Base-by-base conservation (phyloP, 2,113 vertebrate species). In the Ginglymostoma cirratum region DNA sequence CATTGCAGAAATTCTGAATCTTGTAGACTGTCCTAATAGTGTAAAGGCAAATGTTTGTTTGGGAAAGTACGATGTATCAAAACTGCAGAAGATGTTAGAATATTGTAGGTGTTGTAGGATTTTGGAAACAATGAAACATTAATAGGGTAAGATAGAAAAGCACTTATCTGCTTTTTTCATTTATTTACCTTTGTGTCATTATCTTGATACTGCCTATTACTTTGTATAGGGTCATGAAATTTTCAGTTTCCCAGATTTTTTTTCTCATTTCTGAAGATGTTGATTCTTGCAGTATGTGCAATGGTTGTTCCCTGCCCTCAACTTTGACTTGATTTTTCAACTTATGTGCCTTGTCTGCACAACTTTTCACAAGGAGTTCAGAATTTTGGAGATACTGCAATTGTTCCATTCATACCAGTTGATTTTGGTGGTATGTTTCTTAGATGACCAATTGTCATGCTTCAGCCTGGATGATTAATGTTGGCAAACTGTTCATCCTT, bases 401-500 rank as follows among this genome's bases (percentile, higher is more conserved):
- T 19, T n/a, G 87, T 5, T 92, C 89, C 89, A 66, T 65, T 0
- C n/a, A 34, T 30, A 90, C 17, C 30, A 65, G 52, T 34, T 92
- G 89, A 17, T 61, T 55, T 69, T 70, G 55, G 15, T 4, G 6
- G 24, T 65, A 17, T 38, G 17, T 93, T 23, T 93, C 89, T n/a
- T 38, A n/a, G 66, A 15, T 67, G 52, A 19, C 19, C 3, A 66
- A 10, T 66, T 17, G 66, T 93, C 21, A 38, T 38, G n/a, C 34
- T 23, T 66, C n/a, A 93, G 34, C n/a, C 0, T 30, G 38, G 89
- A 93, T 93, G 6, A 83, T 83, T 38, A 66, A 67, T 93, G 34
- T 93, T 61, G 66, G 89, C 89, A 93, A 66, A n/a, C 89, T 93
- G 1, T 65, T 93, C 89, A 66, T 38, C 65, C 61, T 38, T 93